Conservation (phyloP, 1,140 invertebrate genomes). For the Akabosia matsudoensis region DNA sequence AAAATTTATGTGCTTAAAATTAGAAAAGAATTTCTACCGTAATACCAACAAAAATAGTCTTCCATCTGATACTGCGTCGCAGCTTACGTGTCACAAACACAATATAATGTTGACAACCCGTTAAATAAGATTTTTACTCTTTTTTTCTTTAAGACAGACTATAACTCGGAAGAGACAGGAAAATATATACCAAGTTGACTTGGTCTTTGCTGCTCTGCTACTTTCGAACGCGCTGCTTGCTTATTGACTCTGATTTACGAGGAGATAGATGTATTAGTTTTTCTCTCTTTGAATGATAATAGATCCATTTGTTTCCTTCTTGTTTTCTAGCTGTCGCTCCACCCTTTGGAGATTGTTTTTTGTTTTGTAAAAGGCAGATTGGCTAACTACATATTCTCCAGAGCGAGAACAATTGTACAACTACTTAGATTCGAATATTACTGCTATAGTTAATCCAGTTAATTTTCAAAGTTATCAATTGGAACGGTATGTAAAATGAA, state of each 20-base stretch:
- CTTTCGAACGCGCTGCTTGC: not conserved
- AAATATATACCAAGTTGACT: no score
- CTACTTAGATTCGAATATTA: no score
- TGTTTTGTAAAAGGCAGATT: not conserved
- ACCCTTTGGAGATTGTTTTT: not conserved
- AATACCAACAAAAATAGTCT: not conserved
- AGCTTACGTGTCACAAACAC: not conserved
- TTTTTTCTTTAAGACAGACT: no score
- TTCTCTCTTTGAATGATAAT: not conserved
- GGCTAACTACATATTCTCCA: not conserved
- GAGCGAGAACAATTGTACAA: no score
- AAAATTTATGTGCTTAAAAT: constrained; percentile 42
- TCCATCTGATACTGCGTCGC: not conserved
- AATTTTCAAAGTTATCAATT: no score
- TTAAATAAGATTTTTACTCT: no score
- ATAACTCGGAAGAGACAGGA: no score
- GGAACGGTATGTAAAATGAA: no score
- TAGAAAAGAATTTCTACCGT: constrained; percentile 36
- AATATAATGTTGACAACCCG: no score
- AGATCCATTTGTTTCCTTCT: constrained; percentile 20
- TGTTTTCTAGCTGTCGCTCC: constrained; percentile 14
- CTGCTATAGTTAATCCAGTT: no score
- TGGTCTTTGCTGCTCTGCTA: not conserved
- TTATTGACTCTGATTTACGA: not conserved
- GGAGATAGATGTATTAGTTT: not conserved